Base-by-base conservation (phyloP, 2,797 vertebrate species). In the Thamnophis elegans region DNA sequence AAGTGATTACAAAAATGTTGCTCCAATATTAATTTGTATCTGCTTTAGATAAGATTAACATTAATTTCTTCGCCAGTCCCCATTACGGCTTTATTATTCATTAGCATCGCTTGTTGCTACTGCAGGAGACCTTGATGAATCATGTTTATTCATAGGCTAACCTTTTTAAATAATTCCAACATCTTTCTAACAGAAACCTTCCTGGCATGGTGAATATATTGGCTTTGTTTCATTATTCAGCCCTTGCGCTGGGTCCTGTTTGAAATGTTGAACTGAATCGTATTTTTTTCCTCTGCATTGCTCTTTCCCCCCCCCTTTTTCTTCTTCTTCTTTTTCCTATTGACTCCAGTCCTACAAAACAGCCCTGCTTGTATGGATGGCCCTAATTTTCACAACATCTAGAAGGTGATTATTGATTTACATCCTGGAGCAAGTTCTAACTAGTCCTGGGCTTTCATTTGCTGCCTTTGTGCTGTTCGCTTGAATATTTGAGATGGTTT, bases 131-230 rank as follows among this genome's bases (percentile, higher is more conserved):
- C 98, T 99, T 99, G 98, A 99, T 99, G 98, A 98, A 98, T 97
- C 97, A 99, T 99, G 98, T 99, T 99, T 99, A 99, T 99, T 99
- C 98, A 99, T 99, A 98, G 98, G 97, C 98, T 99, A 99, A 99
- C 99, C 99, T 99, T 99, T 99, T 99, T 98, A 98, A 99, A 99
- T 99, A 99, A 99, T 99, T 99, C 98, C 97, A 98, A 98, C 98
- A 99, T 98, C 98, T 98, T 98, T 98, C 97, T 97, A 98, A 98
- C 98, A 98, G 98, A 98, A 98, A 98, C 98, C 98, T 98, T 98
- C 97, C 98, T 98, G 98, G 98, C 98, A 99, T 99, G 98, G 98
- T 97, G 98, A 99, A 98, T 98, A 98, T 98, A 98, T 98, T n/a
- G 97, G 98, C 98, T 98, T 98, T 98, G 98, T 99, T 99, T 98